These are phyloP conservation scores for Chironomus riparius DNA, from an alignment of 2,888 invertebrate genomes.

Conservation along the genomic window DNA sequence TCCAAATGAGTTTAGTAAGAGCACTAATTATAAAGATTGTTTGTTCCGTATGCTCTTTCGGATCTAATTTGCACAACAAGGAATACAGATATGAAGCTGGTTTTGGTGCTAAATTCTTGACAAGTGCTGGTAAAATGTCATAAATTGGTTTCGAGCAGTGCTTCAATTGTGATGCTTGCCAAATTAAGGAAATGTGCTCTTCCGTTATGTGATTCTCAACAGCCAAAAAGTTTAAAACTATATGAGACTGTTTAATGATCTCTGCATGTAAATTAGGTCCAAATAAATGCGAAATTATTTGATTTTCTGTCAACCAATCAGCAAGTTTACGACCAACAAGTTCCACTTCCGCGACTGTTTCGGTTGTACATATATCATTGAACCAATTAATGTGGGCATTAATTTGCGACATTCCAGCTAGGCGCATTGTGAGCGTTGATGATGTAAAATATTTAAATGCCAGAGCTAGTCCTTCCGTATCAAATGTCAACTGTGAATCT, in stretches of 20 bases:
- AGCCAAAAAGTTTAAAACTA: constrained; percentile 84
- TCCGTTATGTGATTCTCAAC: constrained; percentile 84
- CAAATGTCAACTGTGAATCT: constrained; percentile 77
- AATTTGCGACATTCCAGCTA: constrained; percentile 74
- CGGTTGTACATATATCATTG: constrained; percentile 84
- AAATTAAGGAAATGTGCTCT: constrained; percentile 84
- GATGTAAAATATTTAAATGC: constrained; percentile 97
- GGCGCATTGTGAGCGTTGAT: constrained; percentile 84
- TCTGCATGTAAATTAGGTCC: constrained; percentile 97
- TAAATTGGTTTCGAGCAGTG: constrained; percentile 91
- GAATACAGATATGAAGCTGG: constrained; percentile 83
- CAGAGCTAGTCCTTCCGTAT: constrained; percentile 77
- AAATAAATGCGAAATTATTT: constrained; percentile 87
- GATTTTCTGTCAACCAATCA: constrained; percentile 79
- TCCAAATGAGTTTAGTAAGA: constrained; percentile 85
- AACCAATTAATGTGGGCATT: constrained; percentile 88
- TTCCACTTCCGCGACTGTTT: constrained; percentile 77
- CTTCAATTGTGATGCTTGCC: constrained; percentile 91
- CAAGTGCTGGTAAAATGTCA: constrained; percentile 80
- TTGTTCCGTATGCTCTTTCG: constrained; percentile 88
- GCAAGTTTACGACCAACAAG: constrained; percentile 74
- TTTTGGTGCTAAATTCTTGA: constrained; percentile 79
- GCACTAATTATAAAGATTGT: constrained; percentile 85
- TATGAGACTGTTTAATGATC: constrained; percentile 89
- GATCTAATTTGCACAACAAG: constrained; percentile 76